Evolutionary conservation across 2,113 vertebrate genomes (phyloP), one percentile per base, ranked within the genome.

Genomic region (Sinosuthora webbiana): DNA sequence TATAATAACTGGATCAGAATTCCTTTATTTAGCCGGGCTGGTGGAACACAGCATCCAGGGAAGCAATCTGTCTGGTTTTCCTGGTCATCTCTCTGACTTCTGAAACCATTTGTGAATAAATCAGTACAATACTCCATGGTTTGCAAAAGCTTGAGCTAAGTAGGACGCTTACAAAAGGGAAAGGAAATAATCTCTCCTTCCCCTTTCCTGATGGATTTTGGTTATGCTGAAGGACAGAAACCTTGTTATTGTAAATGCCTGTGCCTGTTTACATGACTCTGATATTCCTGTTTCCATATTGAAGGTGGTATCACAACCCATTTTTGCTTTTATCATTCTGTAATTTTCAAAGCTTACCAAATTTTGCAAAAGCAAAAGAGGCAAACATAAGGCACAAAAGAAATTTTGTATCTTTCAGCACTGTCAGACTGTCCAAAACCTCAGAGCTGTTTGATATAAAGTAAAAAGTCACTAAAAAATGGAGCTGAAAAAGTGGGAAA

Each of bases 281-380:
- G 22, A 50, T 75, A 19, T 50, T 84, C 42, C 28, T 0, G 0
- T 52, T 87, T 74, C 50, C 2, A 0, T 30, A 31, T 30, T 42
- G 42, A 49, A 55, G 9, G 21, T 57, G 35, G 23, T 55, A 50
- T 79, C 53, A 55, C 23, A 18, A 15, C 10, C 12, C 18, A 5
- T 42, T 37, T 53, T 65, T 87, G n/a, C 16, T 68, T 53, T 56
- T 39, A 44, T 64, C 13, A 7, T 80, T 57, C 24, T 45, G 56
- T 60, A 83, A 21, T 57, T 81, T 74, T 57, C 17, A 62, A 87
- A 63, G 53, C 27, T 53, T 70, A 49, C 15, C 22, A 49, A 45
- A 56, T n/a, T 50, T 53, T 70, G 25, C 11, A 53, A 17, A 87
- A 67, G 37, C 12, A 4, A 35, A 17, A 65, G 56, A 55, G 39